Percentiles rank a stretch among this genome's conserved stretches.
Conservation (phyloP, 1,140 invertebrate species). For the Lanistes nyassanus region DNA sequence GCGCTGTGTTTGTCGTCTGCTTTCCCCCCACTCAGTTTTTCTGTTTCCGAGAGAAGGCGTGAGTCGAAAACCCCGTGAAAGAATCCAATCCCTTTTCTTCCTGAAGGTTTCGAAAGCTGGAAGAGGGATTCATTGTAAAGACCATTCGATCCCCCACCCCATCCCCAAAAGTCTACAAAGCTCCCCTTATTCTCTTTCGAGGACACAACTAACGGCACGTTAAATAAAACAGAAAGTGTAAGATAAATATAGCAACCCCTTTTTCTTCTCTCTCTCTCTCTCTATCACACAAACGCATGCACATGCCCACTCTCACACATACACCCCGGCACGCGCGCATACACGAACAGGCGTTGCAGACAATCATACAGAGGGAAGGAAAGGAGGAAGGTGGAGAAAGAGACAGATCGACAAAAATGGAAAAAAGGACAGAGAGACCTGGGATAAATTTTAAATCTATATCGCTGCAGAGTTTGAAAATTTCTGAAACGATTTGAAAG, state of each 20-base stretch:
- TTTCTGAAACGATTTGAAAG: background rate
- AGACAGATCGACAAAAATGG: background rate
- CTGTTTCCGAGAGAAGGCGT: too few relatives aligned
- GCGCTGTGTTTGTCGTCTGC: too few relatives aligned
- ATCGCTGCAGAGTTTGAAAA: background rate
- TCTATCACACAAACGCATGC: background rate
- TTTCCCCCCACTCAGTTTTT: too few relatives aligned
- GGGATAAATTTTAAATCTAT: background rate
- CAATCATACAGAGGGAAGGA: background rate
- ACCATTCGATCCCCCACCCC: background rate
- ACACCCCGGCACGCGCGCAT: background rate
- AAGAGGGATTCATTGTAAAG: background rate
- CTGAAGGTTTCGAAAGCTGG: background rate
- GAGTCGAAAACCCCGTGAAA: too few relatives aligned
- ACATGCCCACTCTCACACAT: background rate
- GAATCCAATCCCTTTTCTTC: too few relatives aligned
- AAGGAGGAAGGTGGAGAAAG: background rate
- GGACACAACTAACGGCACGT: background rate
- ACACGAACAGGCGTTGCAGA: background rate
- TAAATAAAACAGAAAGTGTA: background rate
- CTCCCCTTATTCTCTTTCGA: too few relatives aligned
- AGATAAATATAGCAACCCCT: too few relatives aligned
- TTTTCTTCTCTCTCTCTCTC: slow-evolving; percentile 2
- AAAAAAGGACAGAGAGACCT: background rate
- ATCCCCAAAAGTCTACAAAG: too few relatives aligned